Conservation (phyloP, 2,113 vertebrate species). For the Ivindomyrus marchei region DNA sequence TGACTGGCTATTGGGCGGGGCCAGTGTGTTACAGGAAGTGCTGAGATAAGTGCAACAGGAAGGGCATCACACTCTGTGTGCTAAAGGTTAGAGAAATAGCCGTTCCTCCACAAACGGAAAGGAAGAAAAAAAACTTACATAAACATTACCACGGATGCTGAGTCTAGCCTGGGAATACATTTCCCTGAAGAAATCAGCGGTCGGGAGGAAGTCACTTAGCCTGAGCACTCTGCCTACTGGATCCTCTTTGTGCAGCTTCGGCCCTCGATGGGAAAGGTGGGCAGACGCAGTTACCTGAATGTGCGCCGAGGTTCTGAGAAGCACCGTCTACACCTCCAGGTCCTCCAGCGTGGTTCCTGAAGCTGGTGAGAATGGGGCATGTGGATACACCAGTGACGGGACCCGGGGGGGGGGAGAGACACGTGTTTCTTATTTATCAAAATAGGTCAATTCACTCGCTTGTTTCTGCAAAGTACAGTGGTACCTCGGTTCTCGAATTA, state of each 20-base stretch:
- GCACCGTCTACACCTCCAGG: neutral
- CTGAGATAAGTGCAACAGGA: neutral
- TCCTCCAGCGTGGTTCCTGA: neutral
- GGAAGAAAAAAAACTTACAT: constrained; percentile 70
- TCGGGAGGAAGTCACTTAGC: constrained; percentile 89
- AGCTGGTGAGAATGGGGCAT: neutral
- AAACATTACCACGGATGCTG: constrained; percentile 93
- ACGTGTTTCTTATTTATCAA: constrained; percentile 13
- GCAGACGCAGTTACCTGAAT: constrained; percentile 73
- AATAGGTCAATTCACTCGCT: neutral
- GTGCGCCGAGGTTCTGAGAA: neutral
- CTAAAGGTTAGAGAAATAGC: constrained; percentile 83
- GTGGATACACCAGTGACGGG: neutral
- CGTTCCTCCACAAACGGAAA: constrained; percentile 63
- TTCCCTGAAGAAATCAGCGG: constrained; percentile 92
- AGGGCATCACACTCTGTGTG: constrained; percentile 69
- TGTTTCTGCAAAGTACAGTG: neutral
- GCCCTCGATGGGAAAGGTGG: constrained; percentile 77
- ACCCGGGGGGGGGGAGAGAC: neutral
- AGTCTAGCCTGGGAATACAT: constrained; percentile 84
- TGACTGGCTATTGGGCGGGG: neutral
- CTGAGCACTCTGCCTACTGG: constrained; percentile 85
- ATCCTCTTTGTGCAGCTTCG: constrained; percentile 85
- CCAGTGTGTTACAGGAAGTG: neutral
- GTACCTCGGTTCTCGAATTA: too few relatives aligned